Evolutionary conservation across 2,113 vertebrate genomes (phyloP), one percentile per base, ranked within the genome.

Genomic region (Plecotus auritus): DNA sequence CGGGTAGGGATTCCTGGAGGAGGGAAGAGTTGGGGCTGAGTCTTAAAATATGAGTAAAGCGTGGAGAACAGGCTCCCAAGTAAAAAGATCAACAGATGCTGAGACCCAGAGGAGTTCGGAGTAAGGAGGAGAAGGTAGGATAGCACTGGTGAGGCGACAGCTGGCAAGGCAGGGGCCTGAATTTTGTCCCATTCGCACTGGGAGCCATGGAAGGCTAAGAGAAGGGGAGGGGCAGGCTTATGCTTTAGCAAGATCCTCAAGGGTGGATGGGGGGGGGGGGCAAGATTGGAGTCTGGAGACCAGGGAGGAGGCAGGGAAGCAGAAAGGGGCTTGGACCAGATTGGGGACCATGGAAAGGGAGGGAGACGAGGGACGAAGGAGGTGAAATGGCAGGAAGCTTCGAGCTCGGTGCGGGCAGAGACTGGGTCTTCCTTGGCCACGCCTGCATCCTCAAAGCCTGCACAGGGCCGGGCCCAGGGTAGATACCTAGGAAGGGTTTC

Each of bases 1-100:
- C 84, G 59, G 28, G 72, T 70, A 94, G 61, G 69, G 42, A 73
- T 91, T 95, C 67, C 85, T 83, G 85, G 96, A 94, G 81, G 84
- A 40, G 51, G 66, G 5, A 23, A 23, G 18, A 37, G 7, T 59
- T 49, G 59, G 11, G 0, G 40, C 42, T 32, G 35, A 5, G 9
- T 30, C 35, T 64, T 20, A 22, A 74, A 90, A 32, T 20, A 28
- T 64, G 28, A 90, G 32, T n/a, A 74, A 35, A 85, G 2, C 11
- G 1, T 26, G 32, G 32, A 64, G 49, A 49, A 40, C 30, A 54
- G 26, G 18, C 0, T 56, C 61, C 67, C 6, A 0, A 0, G 51
- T 42, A 22, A 22, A n/a, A 22, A 16, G 13, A 56, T 13, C 14
- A 1, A 32, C 32, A 64, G 42, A 77, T n/a, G 28, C 5, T 16